Base-by-base conservation (phyloP, 30 jellyfish, hydroid and myxozoan species). In the Nemopilema nomurai region DNA sequence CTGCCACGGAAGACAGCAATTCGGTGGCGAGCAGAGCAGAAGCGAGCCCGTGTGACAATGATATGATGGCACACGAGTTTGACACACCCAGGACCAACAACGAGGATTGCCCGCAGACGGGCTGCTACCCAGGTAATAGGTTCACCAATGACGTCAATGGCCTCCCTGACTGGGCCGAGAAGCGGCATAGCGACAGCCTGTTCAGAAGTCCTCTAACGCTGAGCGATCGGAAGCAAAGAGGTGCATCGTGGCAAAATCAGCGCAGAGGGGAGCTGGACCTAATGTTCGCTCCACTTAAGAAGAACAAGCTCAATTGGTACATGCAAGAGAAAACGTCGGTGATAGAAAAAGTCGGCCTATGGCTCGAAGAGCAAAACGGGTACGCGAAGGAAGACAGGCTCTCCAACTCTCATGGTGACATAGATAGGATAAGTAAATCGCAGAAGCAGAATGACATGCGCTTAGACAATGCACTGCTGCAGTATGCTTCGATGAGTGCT, bases 1-100 rank as follows among this genome's bases (percentile, higher is more conserved):
- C 93, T 8, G 99, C 99, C 21, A 95, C 99, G 4, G 99, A 95
- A 65, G 99, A 87, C 62, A 90, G 96, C 27, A 90, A 90, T 82
- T 95, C 99, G 13, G 73, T 86, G 53, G 97, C 96, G 4, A 95
- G 96, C 52, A 72, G 96, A 13, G 85, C 78, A 1, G 87, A 78
- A 27, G 65, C 51, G 21, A 68, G 80, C 53, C 90, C 89, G 1
- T 29, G 78, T 32, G 90, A 87, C 19, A 62, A 62, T 0, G 89
- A 64, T 0, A 68, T 52, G 24, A 69, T 21, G 23, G 74, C 66
- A 19, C 77, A 69, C 27, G 91, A 71, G 22, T 74, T 74, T 53
- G 76, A 78, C 25, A 33, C 68, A 1, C 20, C 62, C 28, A 63
- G 74, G 18, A 67, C 67, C 23, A 70, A 64, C 28, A 66, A 64